Base-by-base conservation (phyloP, 2,888 invertebrate genomes). In the Acleris literana region DNA sequence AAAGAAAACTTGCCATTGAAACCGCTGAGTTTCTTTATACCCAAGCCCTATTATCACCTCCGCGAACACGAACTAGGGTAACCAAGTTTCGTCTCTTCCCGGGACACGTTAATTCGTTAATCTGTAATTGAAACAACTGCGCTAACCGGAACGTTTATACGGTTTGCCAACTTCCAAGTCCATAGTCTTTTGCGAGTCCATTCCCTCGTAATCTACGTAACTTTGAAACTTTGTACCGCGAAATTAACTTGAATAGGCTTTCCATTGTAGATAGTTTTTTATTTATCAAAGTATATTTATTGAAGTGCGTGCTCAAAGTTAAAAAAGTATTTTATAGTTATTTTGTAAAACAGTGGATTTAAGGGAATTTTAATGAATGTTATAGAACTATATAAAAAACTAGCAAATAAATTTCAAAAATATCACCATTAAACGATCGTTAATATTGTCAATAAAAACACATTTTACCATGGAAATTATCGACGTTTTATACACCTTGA, bases 51-150 rank as follows among this genome's bases (percentile, higher is more conserved):
- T 39, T 39, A 54, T 18, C 18, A 54, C 18, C 55, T 33, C 33
- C 18, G 6, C n/a, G 17, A 46, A 6, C 54, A 54, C 54, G 54
- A 54, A 54, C 18, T 25, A 39, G 5, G 16, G 13, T 22, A 44
- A 56, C 58, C 48, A 53, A 64, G 55, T 43, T n/a, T 9, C 54
- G 18, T 39, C 54, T 16, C 55, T 17, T 49, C 18, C 43, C 11
- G 43, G 60, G 48, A 49, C 53, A 60, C 48, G 55, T 56, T 64
- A 68, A 64, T 68, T 68, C 57, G 56, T 56, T 68, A 65, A 68
- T 65, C 64, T 53, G 61, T 62, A 68, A 68, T 68, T 68, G 68
- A 58, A 68, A 68, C 61, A 64, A 51, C 68, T 52, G 49, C 65
- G 44, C 55, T 66, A 56, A 62, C 61, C 65, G 39, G n/a, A 56